Percentiles rank a stretch among this genome's conserved stretches.
Conservation (phyloP, 2,888 invertebrate species). For the Yponomeuta malinellus region DNA sequence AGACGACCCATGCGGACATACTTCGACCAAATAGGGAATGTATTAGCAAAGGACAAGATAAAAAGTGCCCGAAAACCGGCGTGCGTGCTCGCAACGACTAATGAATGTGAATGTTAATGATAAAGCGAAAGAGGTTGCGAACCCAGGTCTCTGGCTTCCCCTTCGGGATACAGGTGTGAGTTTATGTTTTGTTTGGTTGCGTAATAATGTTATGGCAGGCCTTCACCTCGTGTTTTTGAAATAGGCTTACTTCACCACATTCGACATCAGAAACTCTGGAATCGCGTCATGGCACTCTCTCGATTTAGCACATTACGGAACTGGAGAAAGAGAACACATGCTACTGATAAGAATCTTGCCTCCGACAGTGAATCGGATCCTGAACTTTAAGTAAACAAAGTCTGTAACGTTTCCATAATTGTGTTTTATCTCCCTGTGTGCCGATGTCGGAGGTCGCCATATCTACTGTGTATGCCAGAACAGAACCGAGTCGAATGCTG, state of each 20-base stretch:
- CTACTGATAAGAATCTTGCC: constrained; percentile 1
- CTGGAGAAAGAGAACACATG: background rate
- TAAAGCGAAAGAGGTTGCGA: too few relatives aligned
- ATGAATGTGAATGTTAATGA: too few relatives aligned
- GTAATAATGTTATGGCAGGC: too few relatives aligned
- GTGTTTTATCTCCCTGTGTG: constrained; percentile 4
- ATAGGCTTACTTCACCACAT: background rate
- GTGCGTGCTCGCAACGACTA: too few relatives aligned
- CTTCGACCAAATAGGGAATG: too few relatives aligned
- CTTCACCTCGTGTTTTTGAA: too few relatives aligned
- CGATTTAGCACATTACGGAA: background rate
- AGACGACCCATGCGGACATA: too few relatives aligned
- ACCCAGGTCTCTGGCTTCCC: too few relatives aligned
- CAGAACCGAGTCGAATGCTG: background rate
- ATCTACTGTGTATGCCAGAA: background rate
- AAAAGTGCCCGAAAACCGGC: too few relatives aligned
- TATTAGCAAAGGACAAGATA: too few relatives aligned
- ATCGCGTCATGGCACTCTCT: background rate
- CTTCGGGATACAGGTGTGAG: too few relatives aligned
- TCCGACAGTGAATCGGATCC: background rate
- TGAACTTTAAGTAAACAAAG: constrained; percentile 1
- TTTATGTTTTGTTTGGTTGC: too few relatives aligned
- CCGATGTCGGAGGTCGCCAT: constrained; percentile 6
- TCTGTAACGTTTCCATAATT: constrained; percentile 1
- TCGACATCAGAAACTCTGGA: background rate